Conservation (phyloP, 2,113 vertebrate species). For the Nicator chloris region DNA sequence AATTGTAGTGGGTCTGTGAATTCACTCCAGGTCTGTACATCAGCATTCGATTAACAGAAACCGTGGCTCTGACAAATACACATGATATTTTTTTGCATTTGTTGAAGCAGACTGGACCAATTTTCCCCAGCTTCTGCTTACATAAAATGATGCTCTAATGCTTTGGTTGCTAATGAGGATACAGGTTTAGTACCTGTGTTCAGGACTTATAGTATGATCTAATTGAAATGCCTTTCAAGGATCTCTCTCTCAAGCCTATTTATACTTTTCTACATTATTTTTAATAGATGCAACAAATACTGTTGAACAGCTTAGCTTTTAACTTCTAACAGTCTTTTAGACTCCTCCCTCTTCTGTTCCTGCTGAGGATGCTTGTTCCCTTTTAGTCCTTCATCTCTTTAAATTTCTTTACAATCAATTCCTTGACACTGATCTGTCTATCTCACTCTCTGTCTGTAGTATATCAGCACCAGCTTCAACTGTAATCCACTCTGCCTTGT, state of each 20-base stretch:
- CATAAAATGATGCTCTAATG: neutral
- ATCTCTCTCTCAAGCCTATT: neutral
- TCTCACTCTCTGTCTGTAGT: neutral
- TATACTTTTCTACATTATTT: neutral
- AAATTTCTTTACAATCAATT: slow-evolving; percentile 54
- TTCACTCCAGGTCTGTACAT: neutral
- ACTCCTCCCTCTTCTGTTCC: neutral
- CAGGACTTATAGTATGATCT: neutral
- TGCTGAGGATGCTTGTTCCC: neutral
- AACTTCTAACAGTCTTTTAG: neutral
- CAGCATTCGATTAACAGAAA: neutral
- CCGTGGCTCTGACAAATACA: neutral
- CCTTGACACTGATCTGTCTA: slow-evolving; percentile 39
- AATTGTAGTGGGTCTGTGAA: neutral
- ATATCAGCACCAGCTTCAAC: slow-evolving; percentile 26
- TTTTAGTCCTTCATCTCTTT: slow-evolving; percentile 17
- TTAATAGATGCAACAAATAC: neutral
- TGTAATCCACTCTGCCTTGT: slow-evolving; percentile 46
- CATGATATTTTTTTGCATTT: neutral
- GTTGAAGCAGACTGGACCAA: neutral
- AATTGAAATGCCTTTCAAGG: neutral
- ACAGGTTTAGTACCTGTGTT: neutral
- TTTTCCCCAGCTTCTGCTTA: neutral
- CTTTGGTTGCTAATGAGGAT: neutral
- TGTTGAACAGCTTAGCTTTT: neutral